Percentiles rank a stretch among this genome's conserved stretches.
phyloP scores from a whole-genome alignment of 2,888 invertebrate genomes.

The Cephus rjabovi region DNA sequence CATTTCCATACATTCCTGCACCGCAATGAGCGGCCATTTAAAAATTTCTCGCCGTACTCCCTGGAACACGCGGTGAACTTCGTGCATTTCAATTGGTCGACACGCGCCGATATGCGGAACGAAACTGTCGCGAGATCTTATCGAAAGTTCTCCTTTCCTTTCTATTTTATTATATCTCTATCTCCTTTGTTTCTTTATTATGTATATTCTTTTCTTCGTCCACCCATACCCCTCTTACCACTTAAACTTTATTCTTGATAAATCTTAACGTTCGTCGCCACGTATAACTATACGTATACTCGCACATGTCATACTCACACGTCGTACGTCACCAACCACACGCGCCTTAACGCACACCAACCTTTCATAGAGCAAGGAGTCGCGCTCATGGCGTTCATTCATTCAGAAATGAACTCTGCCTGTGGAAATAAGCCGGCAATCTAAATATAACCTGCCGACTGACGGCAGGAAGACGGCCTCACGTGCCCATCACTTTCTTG shows the following conservation, averaged over 20 bases:
- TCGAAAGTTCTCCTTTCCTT: conserved; percentile 2
- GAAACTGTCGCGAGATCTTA: conserved; percentile 22
- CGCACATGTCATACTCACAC: neutral
- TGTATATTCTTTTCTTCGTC: neutral
- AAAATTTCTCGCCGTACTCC: conserved; percentile 55
- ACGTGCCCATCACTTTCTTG: conserved; percentile 48
- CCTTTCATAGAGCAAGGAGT: conserved; percentile 1
- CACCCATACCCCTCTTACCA: neutral
- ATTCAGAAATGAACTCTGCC: conserved; percentile 61
- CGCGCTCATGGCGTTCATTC: conserved; percentile 43
- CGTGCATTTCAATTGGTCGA: conserved; percentile 55
- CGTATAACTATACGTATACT: neutral
- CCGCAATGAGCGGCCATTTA: conserved; percentile 53
- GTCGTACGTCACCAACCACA: neutral
- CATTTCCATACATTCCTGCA: conserved; percentile 61
- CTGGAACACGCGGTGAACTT: conserved; percentile 42
- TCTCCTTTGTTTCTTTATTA: neutral
- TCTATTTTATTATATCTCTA: neutral
- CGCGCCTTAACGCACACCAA: neutral
- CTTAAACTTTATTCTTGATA: neutral
- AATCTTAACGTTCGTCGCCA: neutral
- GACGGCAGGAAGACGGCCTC: conserved; percentile 60
- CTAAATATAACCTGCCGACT: conserved; percentile 60
- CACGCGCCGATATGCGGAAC: conserved; percentile 50
- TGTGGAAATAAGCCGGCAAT: conserved; percentile 55